These are phyloP conservation scores for Platyrinchus mystaceus DNA, from an alignment of 2,797 vertebrate genomes.

Conservation along the genomic window DNA sequence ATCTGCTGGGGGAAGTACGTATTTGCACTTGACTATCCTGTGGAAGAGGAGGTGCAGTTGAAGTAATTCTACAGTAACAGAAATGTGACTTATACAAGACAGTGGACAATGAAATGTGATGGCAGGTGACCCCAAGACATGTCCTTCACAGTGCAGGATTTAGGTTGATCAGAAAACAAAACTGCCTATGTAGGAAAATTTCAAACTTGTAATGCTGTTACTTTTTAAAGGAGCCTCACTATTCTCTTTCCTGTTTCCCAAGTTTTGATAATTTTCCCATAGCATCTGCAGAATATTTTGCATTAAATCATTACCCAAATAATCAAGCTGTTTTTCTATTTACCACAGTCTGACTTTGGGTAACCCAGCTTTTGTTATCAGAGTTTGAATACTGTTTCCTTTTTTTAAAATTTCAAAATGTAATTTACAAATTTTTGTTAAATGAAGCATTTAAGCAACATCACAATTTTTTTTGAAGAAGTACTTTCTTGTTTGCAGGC, in stretches of 20 bases:
- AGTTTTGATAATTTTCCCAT: not conserved
- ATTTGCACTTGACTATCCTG: not conserved
- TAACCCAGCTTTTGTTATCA: not conserved
- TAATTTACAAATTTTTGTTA: not conserved
- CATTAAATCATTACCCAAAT: not conserved
- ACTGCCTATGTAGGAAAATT: not conserved
- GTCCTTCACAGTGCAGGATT: not conserved
- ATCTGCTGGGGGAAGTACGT: not conserved
- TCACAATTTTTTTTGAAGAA: not conserved
- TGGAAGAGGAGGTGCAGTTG: not conserved
- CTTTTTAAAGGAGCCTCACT: not conserved
- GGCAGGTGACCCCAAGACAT: not conserved
- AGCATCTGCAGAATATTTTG: not conserved
- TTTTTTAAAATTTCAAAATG: not conserved
- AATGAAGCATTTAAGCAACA: not conserved
- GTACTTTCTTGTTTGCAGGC: not conserved
- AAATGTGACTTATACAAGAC: not conserved
- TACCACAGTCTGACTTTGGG: not conserved
- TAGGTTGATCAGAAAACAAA: not conserved
- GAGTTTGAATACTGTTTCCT: not conserved
- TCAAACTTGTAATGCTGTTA: not conserved
- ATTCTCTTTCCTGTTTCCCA: not conserved
- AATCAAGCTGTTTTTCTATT: not conserved
- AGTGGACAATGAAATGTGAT: not conserved
- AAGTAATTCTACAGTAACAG: not conserved